Conservation (phyloP, 2,113 vertebrate species). For the Scortum barcoo region DNA sequence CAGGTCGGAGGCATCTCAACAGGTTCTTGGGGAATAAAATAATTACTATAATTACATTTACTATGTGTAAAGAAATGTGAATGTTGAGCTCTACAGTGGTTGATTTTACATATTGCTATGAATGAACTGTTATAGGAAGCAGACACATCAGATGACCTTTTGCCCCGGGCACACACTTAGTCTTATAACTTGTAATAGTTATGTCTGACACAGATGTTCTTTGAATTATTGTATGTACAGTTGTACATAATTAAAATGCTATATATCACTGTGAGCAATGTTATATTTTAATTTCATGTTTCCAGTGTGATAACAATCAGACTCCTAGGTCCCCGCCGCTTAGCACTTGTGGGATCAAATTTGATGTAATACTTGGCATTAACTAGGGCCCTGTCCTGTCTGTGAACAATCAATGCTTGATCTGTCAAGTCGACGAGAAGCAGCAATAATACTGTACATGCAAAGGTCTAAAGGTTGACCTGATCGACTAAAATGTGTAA, state of each 20-base stretch:
- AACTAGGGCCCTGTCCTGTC: background rate
- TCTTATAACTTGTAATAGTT: background rate
- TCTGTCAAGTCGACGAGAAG: background rate
- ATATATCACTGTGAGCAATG: background rate
- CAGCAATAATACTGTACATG: background rate
- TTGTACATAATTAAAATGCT: background rate
- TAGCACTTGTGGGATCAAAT: background rate
- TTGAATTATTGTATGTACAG: background rate
- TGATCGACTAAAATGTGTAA: background rate
- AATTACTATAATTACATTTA: background rate
- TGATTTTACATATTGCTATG: background rate
- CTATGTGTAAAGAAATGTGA: background rate
- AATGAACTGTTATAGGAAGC: background rate
- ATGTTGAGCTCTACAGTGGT: background rate
- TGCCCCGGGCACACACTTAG: background rate
- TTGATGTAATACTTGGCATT: background rate
- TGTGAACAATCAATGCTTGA: background rate
- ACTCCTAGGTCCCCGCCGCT: background rate
- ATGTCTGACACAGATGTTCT: background rate
- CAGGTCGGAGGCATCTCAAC: background rate
- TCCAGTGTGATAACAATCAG: background rate
- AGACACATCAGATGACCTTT: background rate
- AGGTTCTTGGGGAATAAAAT: background rate
- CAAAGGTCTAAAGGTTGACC: background rate
- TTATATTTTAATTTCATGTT: background rate